Percentiles rank a stretch among this genome's conserved stretches.
These are phyloP conservation scores for Phalacrocorax carbo DNA, from an alignment of 2,113 vertebrate genomes.

Conservation along the genomic window DNA sequence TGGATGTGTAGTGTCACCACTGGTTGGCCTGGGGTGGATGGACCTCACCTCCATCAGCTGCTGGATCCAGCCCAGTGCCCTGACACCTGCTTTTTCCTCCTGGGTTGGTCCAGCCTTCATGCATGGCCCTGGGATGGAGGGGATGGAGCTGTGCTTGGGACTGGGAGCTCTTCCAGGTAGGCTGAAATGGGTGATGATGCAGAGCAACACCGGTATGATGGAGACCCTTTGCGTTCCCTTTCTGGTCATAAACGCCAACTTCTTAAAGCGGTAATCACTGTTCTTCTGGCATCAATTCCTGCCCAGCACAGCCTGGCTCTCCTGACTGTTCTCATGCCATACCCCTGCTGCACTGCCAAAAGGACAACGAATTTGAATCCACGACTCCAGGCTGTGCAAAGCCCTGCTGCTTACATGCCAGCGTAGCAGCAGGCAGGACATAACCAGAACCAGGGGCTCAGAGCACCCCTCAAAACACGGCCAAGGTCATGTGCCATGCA, in stretches of 20 bases:
- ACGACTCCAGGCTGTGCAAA: background rate
- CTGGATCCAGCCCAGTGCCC: background rate
- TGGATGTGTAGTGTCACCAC: background rate
- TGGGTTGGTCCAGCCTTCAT: background rate
- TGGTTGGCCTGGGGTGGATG: background rate
- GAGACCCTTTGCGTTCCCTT: background rate
- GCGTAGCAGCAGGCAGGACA: background rate
- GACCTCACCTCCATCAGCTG: background rate
- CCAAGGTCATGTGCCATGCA: background rate
- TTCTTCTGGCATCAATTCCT: background rate
- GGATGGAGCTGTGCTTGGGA: background rate
- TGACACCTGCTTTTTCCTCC: background rate
- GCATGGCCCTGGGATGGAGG: background rate
- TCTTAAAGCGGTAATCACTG: background rate
- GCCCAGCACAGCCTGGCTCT: background rate
- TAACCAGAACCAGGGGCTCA: background rate
- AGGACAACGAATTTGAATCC: background rate
- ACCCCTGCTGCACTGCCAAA: background rate
- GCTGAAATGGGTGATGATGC: background rate
- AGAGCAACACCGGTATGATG: background rate
- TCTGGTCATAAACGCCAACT: background rate
- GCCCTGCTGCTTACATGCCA: background rate
- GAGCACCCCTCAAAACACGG: too few relatives aligned
- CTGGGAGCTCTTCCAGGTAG: background rate
- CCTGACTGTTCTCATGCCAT: background rate